Base-by-base conservation (phyloP, 2,888 invertebrate genomes). In the Rotaria sp. region DNA sequence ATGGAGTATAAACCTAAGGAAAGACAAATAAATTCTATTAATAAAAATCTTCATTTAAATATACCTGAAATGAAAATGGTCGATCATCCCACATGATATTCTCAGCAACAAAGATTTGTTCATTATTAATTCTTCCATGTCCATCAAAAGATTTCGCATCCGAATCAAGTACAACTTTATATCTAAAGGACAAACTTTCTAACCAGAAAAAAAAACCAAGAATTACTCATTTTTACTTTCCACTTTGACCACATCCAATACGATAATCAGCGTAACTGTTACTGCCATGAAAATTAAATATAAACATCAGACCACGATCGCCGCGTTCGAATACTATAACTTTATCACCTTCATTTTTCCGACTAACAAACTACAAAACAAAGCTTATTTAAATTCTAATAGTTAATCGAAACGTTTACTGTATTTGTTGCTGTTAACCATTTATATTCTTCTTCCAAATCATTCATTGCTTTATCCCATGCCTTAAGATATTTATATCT, bases 341-440 rank as follows among this genome's bases (percentile, higher is more conserved):
- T 92, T 98, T 99, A 92, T 99, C 99, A 80, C 94, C 94, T 89
- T 98, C 94, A 90, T 99, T 96, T 91, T 98, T 99, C 92, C 95
- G 95, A 87, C 96, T 96, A 0, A 98, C 95, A 90, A 95, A 98
- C 94, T 94, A 89, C 18, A 87, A 85, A 57, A 55, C 86, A 50
- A 18, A n/a, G 11, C 11, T 45, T 5, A 45, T 8, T 8, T 45
- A 8, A 45, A 8, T 45, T 45, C 11, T 8, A 45, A 45, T 45
- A 8, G 11, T 8, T 45, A 8, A 38, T 52, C 48, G n/a, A n/a
- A n/a, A n/a, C n/a, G n/a, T 5, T 2, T 80, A 88, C 85, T 88
- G 91, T 90, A 88, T 90, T 89, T 21, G 88, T 87, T 57, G 88
- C 87, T 84, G 89, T 92, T 48, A 99, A 93, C 96, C 97, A 99